Conservation (phyloP, 2,113 vertebrate genomes). For the Spheniscus mendiculus region DNA sequence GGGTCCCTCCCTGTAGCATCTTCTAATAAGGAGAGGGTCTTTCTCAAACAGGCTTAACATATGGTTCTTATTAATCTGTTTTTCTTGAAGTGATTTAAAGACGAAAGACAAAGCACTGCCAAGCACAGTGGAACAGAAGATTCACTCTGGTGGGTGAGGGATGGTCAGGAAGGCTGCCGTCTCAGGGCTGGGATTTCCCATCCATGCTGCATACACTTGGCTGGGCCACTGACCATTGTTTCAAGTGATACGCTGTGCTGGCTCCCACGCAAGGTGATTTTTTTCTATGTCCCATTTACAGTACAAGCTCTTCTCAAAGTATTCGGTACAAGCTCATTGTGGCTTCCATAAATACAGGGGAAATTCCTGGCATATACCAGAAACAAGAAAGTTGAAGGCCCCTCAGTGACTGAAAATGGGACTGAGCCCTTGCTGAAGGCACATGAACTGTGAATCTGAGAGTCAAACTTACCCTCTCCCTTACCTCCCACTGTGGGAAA, state of each 20-base stretch:
- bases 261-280: background rate
- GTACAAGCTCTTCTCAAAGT: background rate
- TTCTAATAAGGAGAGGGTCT: background rate
- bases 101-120: background rate
- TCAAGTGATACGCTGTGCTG: background rate
- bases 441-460: background rate
- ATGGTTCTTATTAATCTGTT: background rate
- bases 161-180: background rate
- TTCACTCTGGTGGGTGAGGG: background rate
- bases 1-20: background rate
- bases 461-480: background rate
- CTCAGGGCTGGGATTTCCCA: slow-evolving; percentile 42
- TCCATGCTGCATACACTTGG: background rate
- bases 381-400: background rate
- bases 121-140: background rate
- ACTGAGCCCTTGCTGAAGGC: background rate
- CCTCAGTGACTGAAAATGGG: background rate
- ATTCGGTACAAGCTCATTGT: background rate
- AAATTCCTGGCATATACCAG: background rate
- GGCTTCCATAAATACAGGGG: background rate
- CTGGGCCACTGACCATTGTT: slow-evolving; percentile 45
- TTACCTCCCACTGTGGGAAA: background rate
- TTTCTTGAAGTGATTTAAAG: background rate
- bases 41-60: background rate
- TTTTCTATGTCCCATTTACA: background rate